A percentile compares a stretch with the other conserved stretches of the same genome.
Evolutionary conservation across 2,113 vertebrate species (phyloP).

Genomic region (Canis aureus): DNA sequence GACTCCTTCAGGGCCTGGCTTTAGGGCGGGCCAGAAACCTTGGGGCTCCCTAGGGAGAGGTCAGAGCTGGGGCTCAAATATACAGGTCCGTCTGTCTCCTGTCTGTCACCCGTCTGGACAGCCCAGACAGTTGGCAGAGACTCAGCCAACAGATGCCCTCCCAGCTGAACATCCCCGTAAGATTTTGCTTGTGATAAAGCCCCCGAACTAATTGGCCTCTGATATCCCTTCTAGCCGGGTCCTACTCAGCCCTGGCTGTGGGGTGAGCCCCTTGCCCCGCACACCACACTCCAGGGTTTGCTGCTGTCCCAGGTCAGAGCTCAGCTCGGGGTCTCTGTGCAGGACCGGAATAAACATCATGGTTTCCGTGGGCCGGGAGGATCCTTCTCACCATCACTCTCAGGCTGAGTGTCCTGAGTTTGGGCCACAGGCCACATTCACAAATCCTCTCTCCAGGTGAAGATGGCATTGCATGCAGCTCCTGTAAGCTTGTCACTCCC

Average conservation of each 20-base stretch:
- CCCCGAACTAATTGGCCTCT: not conserved
- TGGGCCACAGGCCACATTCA: fast-evolving
- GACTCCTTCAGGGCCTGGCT: not conserved
- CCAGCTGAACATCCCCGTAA: fast-evolving
- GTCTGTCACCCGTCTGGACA: not conserved
- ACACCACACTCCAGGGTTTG: not conserved
- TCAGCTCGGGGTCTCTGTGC: fast-evolving
- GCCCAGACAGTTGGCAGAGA: not conserved
- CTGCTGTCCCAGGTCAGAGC: fast-evolving
- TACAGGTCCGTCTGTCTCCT: not conserved
- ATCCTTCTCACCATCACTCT: not conserved
- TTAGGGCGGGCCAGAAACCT: not conserved
- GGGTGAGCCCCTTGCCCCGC: not conserved
- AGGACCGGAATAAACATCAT: fast-evolving
- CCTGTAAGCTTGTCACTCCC: fast-evolving
- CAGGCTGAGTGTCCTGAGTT: fast-evolving
- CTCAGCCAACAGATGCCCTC: not conserved
- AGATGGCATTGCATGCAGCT: fast-evolving
- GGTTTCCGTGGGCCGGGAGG: not conserved
- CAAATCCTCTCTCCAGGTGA: fast-evolving
- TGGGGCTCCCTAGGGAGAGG: fast-evolving
- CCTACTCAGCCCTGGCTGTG: fast-evolving
- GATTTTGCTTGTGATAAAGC: not conserved
- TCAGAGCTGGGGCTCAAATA: not conserved
- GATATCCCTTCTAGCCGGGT: not conserved